A percentile compares a stretch with the other conserved stretches of the same genome.
phyloP scores from a whole-genome alignment of 2,113 vertebrate genomes.

The Oreochromis niloticus region DNA sequence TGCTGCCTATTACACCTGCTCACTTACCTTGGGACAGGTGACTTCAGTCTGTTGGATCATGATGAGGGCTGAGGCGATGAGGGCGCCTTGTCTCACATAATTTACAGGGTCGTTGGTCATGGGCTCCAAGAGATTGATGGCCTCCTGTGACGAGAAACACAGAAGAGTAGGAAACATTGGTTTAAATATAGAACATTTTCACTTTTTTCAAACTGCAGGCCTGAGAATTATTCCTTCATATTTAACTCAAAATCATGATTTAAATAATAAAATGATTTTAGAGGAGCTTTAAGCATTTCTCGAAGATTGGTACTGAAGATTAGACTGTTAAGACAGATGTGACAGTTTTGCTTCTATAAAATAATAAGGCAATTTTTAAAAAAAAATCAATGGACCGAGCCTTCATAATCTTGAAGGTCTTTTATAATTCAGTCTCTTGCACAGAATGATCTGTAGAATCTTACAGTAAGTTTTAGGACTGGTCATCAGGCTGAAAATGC shows the following conservation, averaged over 20 bases:
- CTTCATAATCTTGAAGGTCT: not conserved
- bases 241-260: not conserved
- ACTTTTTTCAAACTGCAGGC: not conserved
- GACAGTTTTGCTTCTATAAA: not conserved
- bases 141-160: constrained; percentile 77
- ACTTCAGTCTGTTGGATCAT: constrained; percentile 98
- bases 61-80: constrained; percentile 95
- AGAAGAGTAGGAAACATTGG: not conserved
- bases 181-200: not conserved
- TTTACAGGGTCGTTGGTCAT: constrained; percentile 99
- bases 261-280: not conserved
- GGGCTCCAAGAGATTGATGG: constrained; percentile 95
- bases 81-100: constrained; percentile 94
- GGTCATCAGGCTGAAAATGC: not conserved
- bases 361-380: not conserved
- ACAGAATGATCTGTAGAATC: not conserved
- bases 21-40: constrained; percentile 92
- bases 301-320: fast-evolving
- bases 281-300: not conserved
- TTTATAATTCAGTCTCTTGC: not conserved
- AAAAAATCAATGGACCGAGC: fast-evolving
- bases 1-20: not conserved
- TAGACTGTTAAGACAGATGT: not conserved
- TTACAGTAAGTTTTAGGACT: not conserved
- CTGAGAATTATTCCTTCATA: not conserved